Percentiles rank a stretch among this genome's conserved stretches.
These are phyloP conservation scores for Tupaia chinensis DNA, from an alignment of 2,113 vertebrate genomes.

Conservation along the genomic window DNA sequence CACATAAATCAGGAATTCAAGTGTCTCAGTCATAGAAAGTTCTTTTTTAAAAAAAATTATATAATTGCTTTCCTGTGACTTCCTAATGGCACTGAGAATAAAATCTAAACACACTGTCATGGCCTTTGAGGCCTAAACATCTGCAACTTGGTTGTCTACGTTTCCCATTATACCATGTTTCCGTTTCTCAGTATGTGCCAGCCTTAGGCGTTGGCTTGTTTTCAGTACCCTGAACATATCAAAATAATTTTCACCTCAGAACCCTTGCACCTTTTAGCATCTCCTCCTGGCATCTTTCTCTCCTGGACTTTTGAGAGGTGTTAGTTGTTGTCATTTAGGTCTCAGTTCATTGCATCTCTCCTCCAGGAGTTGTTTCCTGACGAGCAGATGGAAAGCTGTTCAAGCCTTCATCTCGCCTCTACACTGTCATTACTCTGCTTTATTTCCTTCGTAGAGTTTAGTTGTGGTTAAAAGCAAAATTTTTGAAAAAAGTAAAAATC, in stretches of 20 bases:
- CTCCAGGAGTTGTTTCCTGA: neutral
- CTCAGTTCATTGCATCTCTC: neutral
- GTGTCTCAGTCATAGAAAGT: too few relatives aligned
- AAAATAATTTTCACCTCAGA: neutral
- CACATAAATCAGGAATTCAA: neutral
- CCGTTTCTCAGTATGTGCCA: neutral
- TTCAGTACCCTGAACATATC: neutral
- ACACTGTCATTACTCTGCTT: neutral
- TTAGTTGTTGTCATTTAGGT: neutral
- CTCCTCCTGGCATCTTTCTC: neutral
- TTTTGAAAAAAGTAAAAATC: slow-evolving; percentile 34
- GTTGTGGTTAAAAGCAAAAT: neutral
- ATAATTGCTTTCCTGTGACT: too few relatives aligned
- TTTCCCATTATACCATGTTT: neutral
- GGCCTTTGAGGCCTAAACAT: neutral
- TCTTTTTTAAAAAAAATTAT: too few relatives aligned
- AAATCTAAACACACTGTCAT: neutral
- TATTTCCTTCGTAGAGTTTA: neutral
- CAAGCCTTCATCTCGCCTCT: fast-evolving
- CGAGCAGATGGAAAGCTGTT: neutral
- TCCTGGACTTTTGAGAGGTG: neutral
- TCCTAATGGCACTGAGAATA: neutral
- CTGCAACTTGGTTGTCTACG: neutral
- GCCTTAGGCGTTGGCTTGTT: neutral
- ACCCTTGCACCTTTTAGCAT: neutral